Base-by-base conservation (phyloP, 1,140 invertebrate species). In the Sinella curviseta region DNA sequence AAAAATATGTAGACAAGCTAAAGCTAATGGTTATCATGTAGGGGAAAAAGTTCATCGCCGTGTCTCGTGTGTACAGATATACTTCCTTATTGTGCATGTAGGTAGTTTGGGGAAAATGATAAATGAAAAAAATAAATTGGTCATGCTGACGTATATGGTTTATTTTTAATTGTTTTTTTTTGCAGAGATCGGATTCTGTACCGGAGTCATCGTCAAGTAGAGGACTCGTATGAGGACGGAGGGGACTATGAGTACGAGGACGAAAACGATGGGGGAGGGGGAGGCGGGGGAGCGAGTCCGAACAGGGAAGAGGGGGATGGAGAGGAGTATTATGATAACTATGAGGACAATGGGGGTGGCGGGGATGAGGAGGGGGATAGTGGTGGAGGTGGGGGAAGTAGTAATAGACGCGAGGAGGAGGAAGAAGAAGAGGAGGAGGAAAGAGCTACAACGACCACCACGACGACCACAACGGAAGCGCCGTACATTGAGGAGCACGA, bases 191-290 rank as follows among this genome's bases (percentile, higher is more conserved):
- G 20, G 39, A 33, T 80, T 33, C 36, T 80, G 8, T 35, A 54
- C 31, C 17, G 81, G 26, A 77, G 31, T 54, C 77, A 77, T 31
- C 77, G 82, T 1, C 82, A 83, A 57, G 77, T 80, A 0, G 80
- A 83, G 39, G 80, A 78, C 54, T 83, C 82, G 1, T 83, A 83
- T 55, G 82, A 83, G 55, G 82, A 83, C 8, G 77, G 34, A 1
- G 80, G 74, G 1, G 82, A 83, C 8, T 81, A 81, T 76, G 82
- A 83, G 36, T 83, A 83, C 54, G 82, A 83, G 55, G 78, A 83
- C 31, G 82, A 82, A 31, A 60, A 33, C 12, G 65, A 24, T 1
- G 65, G 31, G 12, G 65, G 65, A 12, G 24, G 24, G 4, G 65
- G 65, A 33, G 24, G 24, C 24, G 57, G 12, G 4, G 57, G 12